phyloP scores from a whole-genome alignment of 1,140 invertebrate species.

The Meteorus sp. region DNA sequence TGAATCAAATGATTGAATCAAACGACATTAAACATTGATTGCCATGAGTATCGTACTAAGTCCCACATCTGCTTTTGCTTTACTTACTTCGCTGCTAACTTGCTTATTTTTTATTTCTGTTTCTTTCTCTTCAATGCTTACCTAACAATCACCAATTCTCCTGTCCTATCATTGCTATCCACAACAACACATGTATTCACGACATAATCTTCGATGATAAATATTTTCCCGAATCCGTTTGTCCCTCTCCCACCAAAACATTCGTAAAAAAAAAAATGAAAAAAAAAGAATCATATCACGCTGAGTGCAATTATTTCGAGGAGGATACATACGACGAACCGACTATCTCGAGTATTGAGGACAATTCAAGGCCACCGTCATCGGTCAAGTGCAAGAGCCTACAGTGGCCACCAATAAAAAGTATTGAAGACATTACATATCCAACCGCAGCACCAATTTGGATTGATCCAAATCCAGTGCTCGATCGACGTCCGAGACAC shows the following conservation, averaged over 20 bases:
- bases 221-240: no score
- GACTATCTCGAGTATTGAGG: neutral
- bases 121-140: conserved; percentile 40
- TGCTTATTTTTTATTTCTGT: conserved; percentile 42
- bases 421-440: conserved; percentile 54
- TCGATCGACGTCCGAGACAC: conserved; percentile 37
- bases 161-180: conserved; percentile 30
- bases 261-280: conserved; percentile 15
- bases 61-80: conserved; percentile 8
- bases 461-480: conserved; percentile 51
- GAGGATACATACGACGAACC: conserved; percentile 19
- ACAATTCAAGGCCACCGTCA: conserved; percentile 15
- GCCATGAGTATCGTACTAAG: no score
- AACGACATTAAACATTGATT: no score
- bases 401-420: conserved; percentile 50
- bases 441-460: conserved; percentile 56
- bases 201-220: no score
- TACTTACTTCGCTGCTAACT: conserved; percentile 45
- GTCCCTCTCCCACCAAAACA: neutral
- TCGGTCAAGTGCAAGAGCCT: conserved; percentile 42
- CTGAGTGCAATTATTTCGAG: conserved; percentile 27
- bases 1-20: no score
- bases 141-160: conserved; percentile 36
- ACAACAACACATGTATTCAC: no score
- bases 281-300: conserved; percentile 20